Conservation (phyloP, 92 coral and sea anemone genomes). For the Heteractis magnifica region DNA sequence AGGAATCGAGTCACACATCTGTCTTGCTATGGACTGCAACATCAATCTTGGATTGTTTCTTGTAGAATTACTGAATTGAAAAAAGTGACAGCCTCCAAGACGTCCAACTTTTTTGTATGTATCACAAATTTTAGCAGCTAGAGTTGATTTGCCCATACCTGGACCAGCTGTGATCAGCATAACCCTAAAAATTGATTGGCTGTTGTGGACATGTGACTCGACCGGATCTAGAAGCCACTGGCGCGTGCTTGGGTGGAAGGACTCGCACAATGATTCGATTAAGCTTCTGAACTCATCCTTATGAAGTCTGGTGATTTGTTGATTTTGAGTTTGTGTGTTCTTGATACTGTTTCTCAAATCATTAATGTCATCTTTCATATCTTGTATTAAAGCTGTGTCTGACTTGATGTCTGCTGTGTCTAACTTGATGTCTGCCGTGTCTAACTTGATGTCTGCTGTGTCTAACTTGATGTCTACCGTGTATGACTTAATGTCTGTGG, state of each 20-base stretch:
- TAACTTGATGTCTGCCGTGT: too few species aligned
- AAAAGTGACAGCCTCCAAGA: conserved; percentile 37
- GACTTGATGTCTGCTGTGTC: too few species aligned
- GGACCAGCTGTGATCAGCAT: conserved; percentile 24
- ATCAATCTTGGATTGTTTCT: conserved; percentile 35
- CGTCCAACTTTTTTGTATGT: background rate
- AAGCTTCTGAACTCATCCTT: background rate
- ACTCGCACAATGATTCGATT: background rate
- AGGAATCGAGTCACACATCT: conserved; percentile 34
- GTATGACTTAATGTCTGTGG: too few species aligned
- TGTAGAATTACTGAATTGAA: conserved; percentile 10
- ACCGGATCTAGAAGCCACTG: conserved; percentile 27
- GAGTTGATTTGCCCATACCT: background rate
- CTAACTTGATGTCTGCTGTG: too few species aligned
- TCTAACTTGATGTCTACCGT: too few species aligned
- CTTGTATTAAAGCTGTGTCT: too few species aligned
- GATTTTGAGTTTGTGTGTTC: too few species aligned
- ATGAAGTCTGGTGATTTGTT: background rate
- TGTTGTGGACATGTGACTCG: background rate
- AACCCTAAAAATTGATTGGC: conserved; percentile 3
- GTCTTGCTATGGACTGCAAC: conserved; percentile 42
- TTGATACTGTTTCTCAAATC: too few species aligned
- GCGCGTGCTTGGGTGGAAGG: conserved; percentile 17
- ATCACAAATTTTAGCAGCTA: conserved; percentile 6
- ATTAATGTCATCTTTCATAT: too few species aligned